phyloP scores from a whole-genome alignment of 2,797 vertebrate genomes.

The Paguma larvata region DNA sequence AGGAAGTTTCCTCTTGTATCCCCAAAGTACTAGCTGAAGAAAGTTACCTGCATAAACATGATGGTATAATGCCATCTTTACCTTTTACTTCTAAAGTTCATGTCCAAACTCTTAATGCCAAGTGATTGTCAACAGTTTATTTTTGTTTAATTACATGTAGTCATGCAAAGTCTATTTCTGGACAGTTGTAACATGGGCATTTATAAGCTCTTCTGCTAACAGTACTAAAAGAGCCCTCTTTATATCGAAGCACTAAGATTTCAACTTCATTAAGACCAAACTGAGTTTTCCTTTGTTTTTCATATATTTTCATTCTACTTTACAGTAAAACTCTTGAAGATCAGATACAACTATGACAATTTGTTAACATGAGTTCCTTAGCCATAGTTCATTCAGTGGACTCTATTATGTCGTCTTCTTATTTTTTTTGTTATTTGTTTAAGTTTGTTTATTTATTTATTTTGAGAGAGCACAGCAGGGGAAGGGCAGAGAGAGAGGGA shows the following conservation, averaged over 20 bases:
- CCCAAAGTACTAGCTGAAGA: slow-evolving; percentile 74
- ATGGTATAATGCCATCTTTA: neutral
- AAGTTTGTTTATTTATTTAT: too few relatives aligned
- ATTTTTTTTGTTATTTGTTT: too few relatives aligned
- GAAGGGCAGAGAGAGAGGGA: too few relatives aligned
- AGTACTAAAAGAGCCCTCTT: slow-evolving; percentile 35
- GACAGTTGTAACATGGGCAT: neutral
- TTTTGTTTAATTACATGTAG: slow-evolving; percentile 59
- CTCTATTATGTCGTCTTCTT: neutral
- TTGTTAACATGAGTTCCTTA: neutral
- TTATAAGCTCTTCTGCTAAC: slow-evolving; percentile 21
- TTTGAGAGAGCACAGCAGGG: too few relatives aligned
- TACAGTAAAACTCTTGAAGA: slow-evolving; percentile 39
- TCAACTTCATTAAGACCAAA: slow-evolving; percentile 61
- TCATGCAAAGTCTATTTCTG: slow-evolving; percentile 37
- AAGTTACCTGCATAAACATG: slow-evolving; percentile 80
- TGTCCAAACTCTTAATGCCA: slow-evolving; percentile 33
- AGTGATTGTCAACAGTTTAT: slow-evolving; percentile 52
- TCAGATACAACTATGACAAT: neutral
- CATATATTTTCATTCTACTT: slow-evolving; percentile 43
- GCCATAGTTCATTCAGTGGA: neutral
- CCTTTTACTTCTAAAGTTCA: slow-evolving; percentile 52
- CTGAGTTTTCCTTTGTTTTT: slow-evolving; percentile 60
- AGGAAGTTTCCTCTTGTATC: slow-evolving; percentile 75
- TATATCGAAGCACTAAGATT: slow-evolving; percentile 45